These are phyloP conservation scores for Semicossyphus pulcher DNA, from an alignment of 2,113 vertebrate genomes.

Conservation along the genomic window DNA sequence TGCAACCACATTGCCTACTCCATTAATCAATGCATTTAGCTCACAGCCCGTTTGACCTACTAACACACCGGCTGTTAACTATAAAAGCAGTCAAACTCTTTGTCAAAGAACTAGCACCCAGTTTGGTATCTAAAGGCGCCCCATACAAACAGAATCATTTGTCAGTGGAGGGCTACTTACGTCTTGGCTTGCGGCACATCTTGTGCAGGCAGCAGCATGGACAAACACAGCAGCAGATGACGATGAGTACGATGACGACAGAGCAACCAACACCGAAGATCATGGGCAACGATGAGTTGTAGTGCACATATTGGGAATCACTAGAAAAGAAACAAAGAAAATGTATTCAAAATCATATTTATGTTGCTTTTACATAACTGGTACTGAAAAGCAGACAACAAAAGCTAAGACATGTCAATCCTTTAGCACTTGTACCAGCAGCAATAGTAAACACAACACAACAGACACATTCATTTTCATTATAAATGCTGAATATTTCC, in stretches of 20 bases:
- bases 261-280: slow-evolving; percentile 23
- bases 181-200: slow-evolving; percentile 85
- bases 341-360: neutral
- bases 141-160: neutral
- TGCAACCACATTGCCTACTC: neutral
- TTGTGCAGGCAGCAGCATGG: slow-evolving; percentile 95
- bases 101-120: neutral
- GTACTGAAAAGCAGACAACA: neutral
- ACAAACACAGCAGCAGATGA: slow-evolving; percentile 90
- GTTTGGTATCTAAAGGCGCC: neutral
- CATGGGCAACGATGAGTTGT: neutral
- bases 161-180: slow-evolving; percentile 81
- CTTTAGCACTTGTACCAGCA: neutral
- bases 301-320: fast-evolving
- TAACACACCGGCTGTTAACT: neutral
- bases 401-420: neutral
- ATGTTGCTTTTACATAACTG: neutral
- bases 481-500: neutral
- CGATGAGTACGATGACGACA: slow-evolving; percentile 71
- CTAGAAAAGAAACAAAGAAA: slow-evolving; percentile 20
- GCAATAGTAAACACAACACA: neutral
- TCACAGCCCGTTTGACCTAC: neutral
- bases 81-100: neutral
- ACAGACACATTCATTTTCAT: neutral
- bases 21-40: neutral